Conservation (phyloP, 2,888 invertebrate genomes). For the Tetragonisca angustula region DNA sequence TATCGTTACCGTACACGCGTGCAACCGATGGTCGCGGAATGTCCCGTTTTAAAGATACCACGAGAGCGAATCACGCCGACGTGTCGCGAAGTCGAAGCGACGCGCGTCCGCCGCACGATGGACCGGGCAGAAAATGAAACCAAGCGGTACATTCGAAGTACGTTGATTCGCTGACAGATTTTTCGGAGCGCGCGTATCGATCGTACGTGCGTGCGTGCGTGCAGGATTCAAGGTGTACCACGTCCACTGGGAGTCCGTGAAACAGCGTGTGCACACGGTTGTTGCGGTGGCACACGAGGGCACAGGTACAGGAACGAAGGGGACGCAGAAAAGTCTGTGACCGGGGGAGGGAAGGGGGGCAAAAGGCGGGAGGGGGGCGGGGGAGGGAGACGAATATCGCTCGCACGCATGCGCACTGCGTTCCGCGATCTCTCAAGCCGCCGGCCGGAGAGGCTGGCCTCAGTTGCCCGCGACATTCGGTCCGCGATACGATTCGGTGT, state of each 20-base stretch:
- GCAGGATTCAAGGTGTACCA: neutral
- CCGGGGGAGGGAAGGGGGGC: slow-evolving; percentile 54
- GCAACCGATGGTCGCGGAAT: no score
- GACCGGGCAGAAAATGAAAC: no score
- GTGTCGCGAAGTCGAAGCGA: no score
- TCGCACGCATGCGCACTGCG: slow-evolving; percentile 81
- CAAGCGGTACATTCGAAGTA: no score
- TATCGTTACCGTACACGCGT: no score
- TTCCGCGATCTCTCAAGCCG: slow-evolving; percentile 78
- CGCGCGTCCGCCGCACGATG: neutral
- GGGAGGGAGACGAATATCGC: slow-evolving; percentile 73
- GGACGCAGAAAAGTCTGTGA: slow-evolving; percentile 50
- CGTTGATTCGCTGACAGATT: neutral
- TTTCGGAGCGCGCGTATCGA: neutral
- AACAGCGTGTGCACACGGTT: slow-evolving; percentile 47
- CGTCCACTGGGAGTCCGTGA: slow-evolving; percentile 38
- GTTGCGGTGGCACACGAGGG: slow-evolving; percentile 45
- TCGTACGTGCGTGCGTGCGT: neutral
- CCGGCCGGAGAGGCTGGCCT: slow-evolving; percentile 78
- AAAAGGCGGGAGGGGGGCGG: slow-evolving; percentile 51
- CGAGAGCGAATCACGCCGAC: no score
- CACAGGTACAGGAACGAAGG: slow-evolving; percentile 60
- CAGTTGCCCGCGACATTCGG: slow-evolving; percentile 84
- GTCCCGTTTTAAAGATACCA: no score
- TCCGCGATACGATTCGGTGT: slow-evolving; percentile 80